A percentile compares a stretch with the other conserved stretches of the same genome.
phyloP scores from a whole-genome alignment of 2,888 invertebrate species.

The Tethea ocularis region DNA sequence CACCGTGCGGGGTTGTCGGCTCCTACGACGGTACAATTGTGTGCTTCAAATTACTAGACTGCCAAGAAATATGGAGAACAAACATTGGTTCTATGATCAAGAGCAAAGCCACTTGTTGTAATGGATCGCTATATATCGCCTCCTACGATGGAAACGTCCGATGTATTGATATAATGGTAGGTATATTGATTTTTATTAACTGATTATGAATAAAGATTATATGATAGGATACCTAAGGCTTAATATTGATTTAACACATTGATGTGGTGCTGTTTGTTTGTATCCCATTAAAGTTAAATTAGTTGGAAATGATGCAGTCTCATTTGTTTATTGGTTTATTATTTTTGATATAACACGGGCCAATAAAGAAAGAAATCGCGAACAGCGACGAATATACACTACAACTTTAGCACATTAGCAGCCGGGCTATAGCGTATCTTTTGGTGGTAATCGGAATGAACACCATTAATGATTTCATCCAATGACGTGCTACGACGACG shows the following conservation, averaged over 20 bases:
- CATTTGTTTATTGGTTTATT: no score
- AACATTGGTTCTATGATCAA: constrained; percentile 86
- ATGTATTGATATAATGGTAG: constrained; percentile 82
- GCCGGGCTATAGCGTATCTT: no score
- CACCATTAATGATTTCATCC: no score
- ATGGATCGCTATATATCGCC: constrained; percentile 84
- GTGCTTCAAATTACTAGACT: constrained; percentile 82
- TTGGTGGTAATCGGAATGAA: no score
- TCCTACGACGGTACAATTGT: constrained; percentile 90
- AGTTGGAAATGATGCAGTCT: no score
- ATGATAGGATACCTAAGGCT: not conserved
- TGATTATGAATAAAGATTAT: not conserved
- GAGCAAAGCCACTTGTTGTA: constrained; percentile 72
- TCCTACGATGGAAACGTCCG: constrained; percentile 88
- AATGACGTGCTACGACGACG: no score
- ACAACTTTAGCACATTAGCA: no score
- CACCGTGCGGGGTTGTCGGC: constrained; percentile 86
- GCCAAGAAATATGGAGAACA: constrained; percentile 85
- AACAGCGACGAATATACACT: no score
- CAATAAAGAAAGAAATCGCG: no score
- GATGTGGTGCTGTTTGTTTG: not conserved
- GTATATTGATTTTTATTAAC: constrained; percentile 18
- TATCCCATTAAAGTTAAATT: no score
- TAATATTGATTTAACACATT: not conserved
- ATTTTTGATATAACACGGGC: no score